A percentile compares a stretch with the other conserved stretches of the same genome.
Conservation (phyloP, 2,797 vertebrate genomes). For the Nannoperca obscura region DNA sequence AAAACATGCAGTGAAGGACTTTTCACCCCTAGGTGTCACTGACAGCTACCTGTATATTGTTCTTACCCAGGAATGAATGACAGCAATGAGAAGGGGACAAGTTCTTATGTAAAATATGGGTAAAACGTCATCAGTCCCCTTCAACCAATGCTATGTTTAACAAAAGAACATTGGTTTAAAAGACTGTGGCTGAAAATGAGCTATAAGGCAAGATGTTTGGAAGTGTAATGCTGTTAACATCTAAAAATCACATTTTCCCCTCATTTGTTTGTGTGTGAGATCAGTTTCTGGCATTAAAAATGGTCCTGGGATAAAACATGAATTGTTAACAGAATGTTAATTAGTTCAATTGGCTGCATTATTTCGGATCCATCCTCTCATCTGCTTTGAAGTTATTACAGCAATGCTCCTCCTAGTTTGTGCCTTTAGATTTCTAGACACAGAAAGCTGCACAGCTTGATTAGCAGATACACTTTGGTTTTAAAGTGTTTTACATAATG, state of each 20-base stretch:
- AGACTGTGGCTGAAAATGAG: slow-evolving; percentile 12
- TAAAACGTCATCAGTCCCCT: slow-evolving; percentile 7
- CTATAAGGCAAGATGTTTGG: slow-evolving; percentile 14
- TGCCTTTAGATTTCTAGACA: slow-evolving; percentile 39
- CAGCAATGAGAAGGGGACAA: background rate
- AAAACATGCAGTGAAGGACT: slow-evolving; percentile 38
- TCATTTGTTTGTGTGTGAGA: slow-evolving; percentile 38
- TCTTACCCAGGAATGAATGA: background rate
- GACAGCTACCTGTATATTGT: slow-evolving; percentile 51
- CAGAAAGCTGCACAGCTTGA: slow-evolving; percentile 52
- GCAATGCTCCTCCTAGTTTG: slow-evolving; percentile 32
- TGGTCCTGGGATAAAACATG: slow-evolving; percentile 32
- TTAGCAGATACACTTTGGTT: slow-evolving; percentile 48
- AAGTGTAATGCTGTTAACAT: slow-evolving; percentile 9
- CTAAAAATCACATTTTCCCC: slow-evolving; percentile 23
- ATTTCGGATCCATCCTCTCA: slow-evolving; percentile 43
- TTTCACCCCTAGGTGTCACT: slow-evolving; percentile 82
- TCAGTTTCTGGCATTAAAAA: slow-evolving; percentile 54
- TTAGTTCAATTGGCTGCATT: slow-evolving; percentile 47
- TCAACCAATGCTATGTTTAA: slow-evolving; percentile 9
- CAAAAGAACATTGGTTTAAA: slow-evolving; percentile 7
- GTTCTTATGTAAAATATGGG: slow-evolving; percentile 2
- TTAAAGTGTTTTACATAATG: slow-evolving; percentile 57
- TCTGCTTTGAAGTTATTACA: slow-evolving; percentile 59
- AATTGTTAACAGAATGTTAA: slow-evolving; percentile 50